A percentile compares a stretch with the other conserved stretches of the same genome.
phyloP scores from a whole-genome alignment of 2,888 invertebrate species.

The Anticlea derivata region DNA sequence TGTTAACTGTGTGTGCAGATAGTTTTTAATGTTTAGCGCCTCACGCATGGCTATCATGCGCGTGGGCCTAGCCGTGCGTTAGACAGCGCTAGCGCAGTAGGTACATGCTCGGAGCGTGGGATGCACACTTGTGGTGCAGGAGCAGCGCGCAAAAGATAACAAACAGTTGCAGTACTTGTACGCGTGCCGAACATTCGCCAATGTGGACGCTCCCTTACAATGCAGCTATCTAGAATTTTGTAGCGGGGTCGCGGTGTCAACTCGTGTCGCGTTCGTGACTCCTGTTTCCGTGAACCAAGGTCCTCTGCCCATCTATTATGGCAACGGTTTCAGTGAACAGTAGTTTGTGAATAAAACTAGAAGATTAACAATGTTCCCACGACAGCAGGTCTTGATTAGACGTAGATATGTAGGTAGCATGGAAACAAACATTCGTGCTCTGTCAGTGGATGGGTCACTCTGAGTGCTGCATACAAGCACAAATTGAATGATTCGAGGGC shows the following conservation, averaged over 20 bases:
- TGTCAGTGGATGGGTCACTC: conserved; percentile 11
- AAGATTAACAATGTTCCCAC: conserved; percentile 9
- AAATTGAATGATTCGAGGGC: conserved; percentile 15
- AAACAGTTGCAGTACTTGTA: too few species aligned
- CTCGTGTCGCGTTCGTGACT: conserved; percentile 54
- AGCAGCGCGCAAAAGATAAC: too few species aligned
- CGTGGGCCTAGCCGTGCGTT: too few species aligned
- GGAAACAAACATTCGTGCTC: background rate
- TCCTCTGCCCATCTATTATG: conserved; percentile 1
- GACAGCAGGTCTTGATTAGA: background rate
- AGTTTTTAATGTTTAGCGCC: too few species aligned
- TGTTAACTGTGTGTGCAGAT: too few species aligned
- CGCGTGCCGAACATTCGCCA: too few species aligned
- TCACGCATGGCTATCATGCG: too few species aligned
- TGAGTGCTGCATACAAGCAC: conserved; percentile 4
- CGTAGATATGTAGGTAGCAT: background rate
- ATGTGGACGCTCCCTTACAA: too few species aligned
- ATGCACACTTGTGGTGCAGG: too few species aligned
- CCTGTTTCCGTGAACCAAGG: conserved; percentile 38
- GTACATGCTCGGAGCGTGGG: too few species aligned
- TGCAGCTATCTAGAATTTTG: conserved; percentile 34
- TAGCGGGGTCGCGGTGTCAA: conserved; percentile 45
- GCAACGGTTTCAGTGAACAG: conserved; percentile 8
- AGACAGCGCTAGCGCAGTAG: too few species aligned
- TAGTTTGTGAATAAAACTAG: conserved; percentile 8